Evolutionary conservation across 2,113 vertebrate genomes (phyloP), one percentile per base, ranked within the genome.

Genomic region (Neolamprologus hecqui): DNA sequence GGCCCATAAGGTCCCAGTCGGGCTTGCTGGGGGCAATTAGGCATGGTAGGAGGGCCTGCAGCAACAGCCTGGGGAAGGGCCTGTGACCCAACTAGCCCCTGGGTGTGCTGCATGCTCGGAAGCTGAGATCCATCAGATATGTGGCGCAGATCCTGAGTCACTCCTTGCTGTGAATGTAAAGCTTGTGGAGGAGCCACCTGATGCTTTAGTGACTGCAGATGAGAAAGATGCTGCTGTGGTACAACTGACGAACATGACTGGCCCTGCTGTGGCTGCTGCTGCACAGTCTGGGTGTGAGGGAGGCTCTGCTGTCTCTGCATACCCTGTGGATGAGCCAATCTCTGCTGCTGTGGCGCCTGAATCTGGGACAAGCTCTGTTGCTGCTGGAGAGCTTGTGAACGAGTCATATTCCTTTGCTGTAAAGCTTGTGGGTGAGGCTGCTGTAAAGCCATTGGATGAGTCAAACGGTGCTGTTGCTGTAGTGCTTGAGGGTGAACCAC

Each of bases 1-100:
- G 96, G 95, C 87, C 97, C 98, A 40, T 98, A 98, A 45, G 97
- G 89, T 90, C 96, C 96, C 1, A 88, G 89, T 1, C 96, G 94
- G 54, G 96, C 96, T 94, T 98, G 96, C 86, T 96, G 96, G 21
- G 96, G 94, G 92, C 96, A 95, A 14, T 92, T 87, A 55, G 94
- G 53, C 4, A 96, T 79, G 28, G 83, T 68, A 1, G 96, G 90
- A 86, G 97, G 97, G 86, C 97, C 97, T 81, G 97, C 85, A 54
- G 93, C 90, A 54, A 84, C 79, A 21, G 92, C 65, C 84, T 96
- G 96, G 55, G 95, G 83, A n/a, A 93, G 90, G 53, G 92, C 47
- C 89, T 95, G 95, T 1, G 92, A 86, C 19, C 81, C 80, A 1
- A 87, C 90, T 0, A 92, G 90, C 51, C 89, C 92, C 83, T 94